A percentile compares a stretch with the other conserved stretches of the same genome.
Conservation (phyloP, 2,113 vertebrate genomes). For the Bufo bufo region DNA sequence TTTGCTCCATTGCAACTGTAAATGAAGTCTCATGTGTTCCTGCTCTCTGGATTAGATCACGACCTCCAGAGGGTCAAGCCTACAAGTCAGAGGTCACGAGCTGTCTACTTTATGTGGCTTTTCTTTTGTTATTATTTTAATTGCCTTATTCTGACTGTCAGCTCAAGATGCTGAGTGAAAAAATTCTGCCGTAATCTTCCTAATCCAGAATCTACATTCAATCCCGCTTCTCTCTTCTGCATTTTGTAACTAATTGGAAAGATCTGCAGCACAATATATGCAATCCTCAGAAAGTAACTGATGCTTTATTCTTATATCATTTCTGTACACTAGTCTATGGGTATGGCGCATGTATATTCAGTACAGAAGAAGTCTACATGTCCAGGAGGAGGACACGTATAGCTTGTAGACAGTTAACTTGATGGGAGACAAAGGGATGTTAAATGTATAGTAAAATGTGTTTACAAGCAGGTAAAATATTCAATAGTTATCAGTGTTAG, state of each 20-base stretch:
- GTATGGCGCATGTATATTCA: not conserved
- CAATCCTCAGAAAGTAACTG: too few relatives aligned
- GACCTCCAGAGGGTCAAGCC: constrained; percentile 32
- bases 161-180: constrained; percentile 29
- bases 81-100: constrained; percentile 37
- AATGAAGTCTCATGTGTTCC: constrained; percentile 32
- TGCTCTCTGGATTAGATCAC: constrained; percentile 34
- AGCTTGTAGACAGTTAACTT: not conserved
- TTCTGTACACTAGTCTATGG: not conserved
- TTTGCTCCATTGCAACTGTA: constrained; percentile 42
- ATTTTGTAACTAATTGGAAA: not conserved
- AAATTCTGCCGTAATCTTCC: constrained; percentile 20
- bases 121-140: constrained; percentile 55
- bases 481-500: not conserved
- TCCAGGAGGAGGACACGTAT: not conserved
- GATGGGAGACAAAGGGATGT: not conserved
- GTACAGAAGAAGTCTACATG: not conserved
- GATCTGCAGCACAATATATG: not conserved
- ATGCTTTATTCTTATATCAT: not conserved
- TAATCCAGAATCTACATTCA: constrained; percentile 6
- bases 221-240: not conserved
- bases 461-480: not conserved
- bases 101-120: constrained; percentile 41
- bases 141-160: constrained; percentile 46
- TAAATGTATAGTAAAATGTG: not conserved